Evolutionary conservation across 2,888 invertebrate species (phyloP).

Genomic region (Timema podura): DNA sequence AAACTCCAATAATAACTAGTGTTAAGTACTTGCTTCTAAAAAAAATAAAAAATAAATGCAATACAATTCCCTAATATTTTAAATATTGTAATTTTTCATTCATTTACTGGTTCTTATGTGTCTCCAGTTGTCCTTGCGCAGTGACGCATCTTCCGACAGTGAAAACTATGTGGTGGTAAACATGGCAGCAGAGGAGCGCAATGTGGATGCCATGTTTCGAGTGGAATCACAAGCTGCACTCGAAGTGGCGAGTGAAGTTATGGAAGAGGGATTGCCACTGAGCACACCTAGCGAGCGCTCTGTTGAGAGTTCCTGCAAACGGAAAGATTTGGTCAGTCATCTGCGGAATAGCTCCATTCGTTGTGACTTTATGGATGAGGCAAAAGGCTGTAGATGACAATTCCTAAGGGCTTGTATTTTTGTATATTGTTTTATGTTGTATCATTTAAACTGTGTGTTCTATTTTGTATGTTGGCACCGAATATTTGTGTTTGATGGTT

Average conservation of each 20-base stretch:
- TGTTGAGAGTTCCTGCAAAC: slow-evolving; percentile 70
- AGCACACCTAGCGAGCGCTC: slow-evolving; percentile 80
- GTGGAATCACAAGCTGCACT: slow-evolving; percentile 43
- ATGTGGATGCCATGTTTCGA: slow-evolving; percentile 64
- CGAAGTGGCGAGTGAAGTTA: slow-evolving; percentile 80
- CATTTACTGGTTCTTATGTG: slow-evolving; percentile 45
- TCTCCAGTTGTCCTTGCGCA: slow-evolving; percentile 69
- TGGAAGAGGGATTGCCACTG: slow-evolving; percentile 65
- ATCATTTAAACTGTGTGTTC: no score
- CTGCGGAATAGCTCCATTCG: not conserved
- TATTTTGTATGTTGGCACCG: no score
- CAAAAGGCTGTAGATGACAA: no score
- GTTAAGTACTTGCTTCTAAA: no score
- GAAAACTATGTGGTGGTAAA: slow-evolving; percentile 74
- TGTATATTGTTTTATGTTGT: no score
- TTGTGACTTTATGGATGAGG: no score
- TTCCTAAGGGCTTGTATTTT: no score
- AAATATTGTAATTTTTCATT: no score
- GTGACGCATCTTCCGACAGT: slow-evolving; percentile 84
- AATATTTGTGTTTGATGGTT: no score
- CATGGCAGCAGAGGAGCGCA: slow-evolving; percentile 51
- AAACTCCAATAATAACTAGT: no score
- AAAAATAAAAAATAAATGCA: no score
- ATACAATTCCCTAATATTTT: no score
- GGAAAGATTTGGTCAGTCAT: slow-evolving; percentile 67